These are phyloP conservation scores for Pantelozetes paolii DNA, from an alignment of 2,888 invertebrate species.

Conservation along the genomic window DNA sequence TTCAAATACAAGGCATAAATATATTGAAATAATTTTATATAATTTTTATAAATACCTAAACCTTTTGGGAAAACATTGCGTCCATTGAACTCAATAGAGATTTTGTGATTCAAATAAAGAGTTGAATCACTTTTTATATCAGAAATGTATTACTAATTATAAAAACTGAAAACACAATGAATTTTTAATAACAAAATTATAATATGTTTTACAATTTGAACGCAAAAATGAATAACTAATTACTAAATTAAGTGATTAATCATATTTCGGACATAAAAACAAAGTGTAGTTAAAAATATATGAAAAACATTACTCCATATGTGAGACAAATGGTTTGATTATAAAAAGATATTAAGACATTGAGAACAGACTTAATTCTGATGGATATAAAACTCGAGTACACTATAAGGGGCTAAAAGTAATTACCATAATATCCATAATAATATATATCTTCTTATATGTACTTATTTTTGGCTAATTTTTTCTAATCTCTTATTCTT, in stretches of 20 bases:
- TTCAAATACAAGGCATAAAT: too few relatives aligned
- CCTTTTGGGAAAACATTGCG: background rate
- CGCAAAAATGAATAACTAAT: too few relatives aligned
- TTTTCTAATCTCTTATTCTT: background rate
- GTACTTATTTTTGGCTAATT: background rate
- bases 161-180: too few relatives aligned
- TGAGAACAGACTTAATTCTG: too few relatives aligned
- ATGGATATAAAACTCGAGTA: too few relatives aligned
- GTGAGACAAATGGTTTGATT: too few relatives aligned
- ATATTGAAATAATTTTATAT: background rate
- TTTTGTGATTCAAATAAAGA: background rate
- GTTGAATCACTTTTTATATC: background rate
- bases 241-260: constrained; percentile 18
- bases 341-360: too few relatives aligned
- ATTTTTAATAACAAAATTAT: too few relatives aligned
- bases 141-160: too few relatives aligned
- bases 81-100: background rate
- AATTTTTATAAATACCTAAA: background rate
- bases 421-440: background rate
- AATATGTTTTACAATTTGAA: too few relatives aligned
- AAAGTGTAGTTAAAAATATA: too few relatives aligned
- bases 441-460: background rate
- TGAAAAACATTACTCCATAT: too few relatives aligned
- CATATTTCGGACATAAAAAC: background rate
- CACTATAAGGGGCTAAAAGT: background rate